Base-by-base conservation (phyloP, 2,113 vertebrate species). In the Periophthalmodon schlosseri region DNA sequence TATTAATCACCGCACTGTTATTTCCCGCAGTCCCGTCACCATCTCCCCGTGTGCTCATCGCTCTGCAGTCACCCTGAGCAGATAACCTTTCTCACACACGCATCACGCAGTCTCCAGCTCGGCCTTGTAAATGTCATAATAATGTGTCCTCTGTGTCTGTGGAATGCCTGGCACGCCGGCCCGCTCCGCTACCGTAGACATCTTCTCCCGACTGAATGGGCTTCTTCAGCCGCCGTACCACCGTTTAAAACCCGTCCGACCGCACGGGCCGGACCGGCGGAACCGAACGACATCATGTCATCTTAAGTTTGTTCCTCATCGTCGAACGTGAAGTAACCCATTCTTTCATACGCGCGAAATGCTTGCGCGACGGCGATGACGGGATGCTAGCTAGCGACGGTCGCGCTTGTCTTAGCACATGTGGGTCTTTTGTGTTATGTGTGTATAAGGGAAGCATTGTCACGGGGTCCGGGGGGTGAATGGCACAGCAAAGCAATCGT, bases 121-220 rank as follows among this genome's bases (percentile, higher is more conserved):
- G 82, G 87, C 81, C 84, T 86, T 90, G 87, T 85, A 88, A 89
- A 83, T 91, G 89, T 90, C 89, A 92, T 92, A 90, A 93, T 92
- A 93, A 93, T 91, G 90, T 91, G 80, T 89, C 89, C 87, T 89
- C 91, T 93, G 89, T 93, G 87, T 86, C 80, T 82, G 80, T 86
- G 87, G 92, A 92, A 94, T 93, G 90, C 78, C 73, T 82, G 87
- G 91, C 88, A 94, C 82, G 87, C 88, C 67, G 86, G 76, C 78
- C 68, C 83, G 89, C 86, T 82, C 82, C 76, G 86, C 87, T 91
- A 83, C 87, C 85, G 83, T 28, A 80, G 87, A 80, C 88, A 83
- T 91, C 87, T 89, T 85, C 89, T 83, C 70, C 85, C 72, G 10
- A 2, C 73, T 92, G 87, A 93, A 93, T 89, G 88, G 76, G 77